phyloP scores from a whole-genome alignment of 2,888 invertebrate species.

The Endotricha flammealis region DNA sequence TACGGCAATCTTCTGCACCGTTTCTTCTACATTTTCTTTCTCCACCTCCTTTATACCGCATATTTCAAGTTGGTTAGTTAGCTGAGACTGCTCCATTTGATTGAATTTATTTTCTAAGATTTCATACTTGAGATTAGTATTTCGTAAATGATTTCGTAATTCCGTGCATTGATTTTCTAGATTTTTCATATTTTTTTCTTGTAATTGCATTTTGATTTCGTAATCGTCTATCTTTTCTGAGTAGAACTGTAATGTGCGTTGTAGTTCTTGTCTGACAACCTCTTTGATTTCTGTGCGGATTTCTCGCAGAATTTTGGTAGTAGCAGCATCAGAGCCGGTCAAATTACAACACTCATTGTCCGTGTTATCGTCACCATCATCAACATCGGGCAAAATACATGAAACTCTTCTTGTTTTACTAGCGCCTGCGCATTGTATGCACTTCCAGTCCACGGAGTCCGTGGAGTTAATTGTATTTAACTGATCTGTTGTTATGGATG shows the following conservation, averaged over 20 bases:
- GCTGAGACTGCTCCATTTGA: slow-evolving; percentile 10
- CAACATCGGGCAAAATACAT: slow-evolving; percentile 18
- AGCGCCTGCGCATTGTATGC: slow-evolving; percentile 12
- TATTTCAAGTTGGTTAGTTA: slow-evolving; percentile 10
- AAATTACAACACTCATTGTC: slow-evolving; percentile 17
- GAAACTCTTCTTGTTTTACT: slow-evolving; percentile 16
- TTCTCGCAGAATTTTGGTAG: slow-evolving; percentile 8
- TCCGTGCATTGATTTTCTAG: slow-evolving; percentile 10
- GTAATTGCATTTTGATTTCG: slow-evolving; percentile 10
- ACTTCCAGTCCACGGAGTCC: slow-evolving; percentile 21
- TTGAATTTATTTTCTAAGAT: slow-evolving; percentile 10
- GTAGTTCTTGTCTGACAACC: slow-evolving; percentile 12
- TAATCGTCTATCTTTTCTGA: slow-evolving; percentile 16
- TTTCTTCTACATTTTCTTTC: not conserved
- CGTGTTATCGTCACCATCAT: slow-evolving; percentile 19
- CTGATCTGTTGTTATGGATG: slow-evolving; percentile 17
- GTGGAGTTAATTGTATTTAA: slow-evolving; percentile 14
- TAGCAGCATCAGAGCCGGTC: not conserved
- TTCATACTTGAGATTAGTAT: slow-evolving; percentile 9
- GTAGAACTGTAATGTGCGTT: slow-evolving; percentile 15
- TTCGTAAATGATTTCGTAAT: slow-evolving; percentile 8
- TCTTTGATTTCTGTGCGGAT: slow-evolving; percentile 12
- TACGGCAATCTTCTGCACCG: not conserved
- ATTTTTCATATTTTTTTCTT: slow-evolving; percentile 8
- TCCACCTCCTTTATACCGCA: slow-evolving; percentile 8